These are phyloP conservation scores for Nothobranchius kuhntae DNA, from an alignment of 2,113 vertebrate species.

Conservation along the genomic window DNA sequence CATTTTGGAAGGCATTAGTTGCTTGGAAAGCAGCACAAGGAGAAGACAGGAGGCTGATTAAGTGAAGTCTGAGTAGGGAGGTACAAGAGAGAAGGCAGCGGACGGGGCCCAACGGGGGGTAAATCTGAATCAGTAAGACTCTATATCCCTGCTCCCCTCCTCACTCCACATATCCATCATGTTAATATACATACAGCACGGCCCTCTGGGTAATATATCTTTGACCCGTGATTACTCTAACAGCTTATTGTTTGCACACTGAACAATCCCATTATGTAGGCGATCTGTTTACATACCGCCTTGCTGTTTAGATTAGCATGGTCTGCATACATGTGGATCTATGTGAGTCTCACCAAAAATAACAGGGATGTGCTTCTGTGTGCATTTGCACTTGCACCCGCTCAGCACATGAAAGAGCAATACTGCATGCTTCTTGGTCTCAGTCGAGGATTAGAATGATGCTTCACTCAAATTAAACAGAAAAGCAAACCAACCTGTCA, in stretches of 20 bases:
- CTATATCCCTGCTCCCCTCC: slow-evolving; percentile 55
- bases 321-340: slow-evolving; percentile 2
- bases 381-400: slow-evolving; percentile 2
- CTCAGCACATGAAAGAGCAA: slow-evolving; percentile 14
- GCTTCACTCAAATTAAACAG: slow-evolving; percentile 8
- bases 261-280: slow-evolving; percentile 81
- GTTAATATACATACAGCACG: slow-evolving; percentile 74
- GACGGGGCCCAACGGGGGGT: slow-evolving; percentile 58
- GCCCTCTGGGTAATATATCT: slow-evolving; percentile 74
- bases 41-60: slow-evolving; percentile 49
- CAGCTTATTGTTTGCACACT: slow-evolving; percentile 81
- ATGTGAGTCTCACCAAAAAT: not conserved
- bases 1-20: not conserved
- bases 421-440: slow-evolving; percentile 22
- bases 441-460: slow-evolving; percentile 27
- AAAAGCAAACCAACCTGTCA: slow-evolving; percentile 42
- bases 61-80: slow-evolving; percentile 38
- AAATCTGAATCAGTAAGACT: slow-evolving; percentile 73
- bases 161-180: slow-evolving; percentile 76
- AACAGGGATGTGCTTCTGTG: slow-evolving; percentile 24
- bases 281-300: slow-evolving; percentile 77
- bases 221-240: slow-evolving; percentile 81
- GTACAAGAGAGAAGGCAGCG: slow-evolving; percentile 32
- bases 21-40: slow-evolving; percentile 10
- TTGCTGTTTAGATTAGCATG: slow-evolving; percentile 72